A percentile compares a stretch with the other conserved stretches of the same genome.
phyloP scores from a whole-genome alignment of 1,140 invertebrate genomes.

The Aphis gossypii region DNA sequence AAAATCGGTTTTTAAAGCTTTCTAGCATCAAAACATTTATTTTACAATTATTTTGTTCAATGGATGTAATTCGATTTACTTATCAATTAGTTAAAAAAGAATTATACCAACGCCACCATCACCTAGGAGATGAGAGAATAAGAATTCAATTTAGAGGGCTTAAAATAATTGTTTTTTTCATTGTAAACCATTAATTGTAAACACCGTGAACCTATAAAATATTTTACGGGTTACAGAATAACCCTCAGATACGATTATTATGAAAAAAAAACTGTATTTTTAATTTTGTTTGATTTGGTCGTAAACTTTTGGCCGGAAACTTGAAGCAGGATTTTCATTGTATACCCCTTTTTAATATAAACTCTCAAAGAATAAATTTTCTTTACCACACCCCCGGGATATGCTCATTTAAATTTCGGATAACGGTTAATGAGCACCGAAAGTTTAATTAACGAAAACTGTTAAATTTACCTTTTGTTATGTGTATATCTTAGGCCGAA shows the following conservation, averaged over 20 bases:
- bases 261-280: constrained; percentile 20
- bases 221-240: not conserved
- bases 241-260: not conserved
- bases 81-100: constrained; percentile 28
- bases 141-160: not conserved
- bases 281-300: constrained; percentile 43
- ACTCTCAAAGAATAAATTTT: constrained; percentile 38
- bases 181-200: not conserved
- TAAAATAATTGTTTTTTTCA: constrained; percentile 21
- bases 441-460: constrained; percentile 53
- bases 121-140: not conserved
- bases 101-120: not conserved
- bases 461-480: constrained; percentile 32
- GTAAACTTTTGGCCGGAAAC: constrained; percentile 34
- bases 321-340: constrained; percentile 5
- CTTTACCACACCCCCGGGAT: constrained; percentile 24
- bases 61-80: constrained; percentile 2
- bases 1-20: not conserved
- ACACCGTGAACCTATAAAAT: not conserved
- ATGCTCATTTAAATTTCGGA: constrained; percentile 53
- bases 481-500: not conserved
- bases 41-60: not conserved
- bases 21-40: not conserved
- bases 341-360: not conserved
- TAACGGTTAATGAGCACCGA: constrained; percentile 49